These are phyloP conservation scores for Ophioninae sp. DNA, from an alignment of 2,888 invertebrate species.

Conservation along the genomic window DNA sequence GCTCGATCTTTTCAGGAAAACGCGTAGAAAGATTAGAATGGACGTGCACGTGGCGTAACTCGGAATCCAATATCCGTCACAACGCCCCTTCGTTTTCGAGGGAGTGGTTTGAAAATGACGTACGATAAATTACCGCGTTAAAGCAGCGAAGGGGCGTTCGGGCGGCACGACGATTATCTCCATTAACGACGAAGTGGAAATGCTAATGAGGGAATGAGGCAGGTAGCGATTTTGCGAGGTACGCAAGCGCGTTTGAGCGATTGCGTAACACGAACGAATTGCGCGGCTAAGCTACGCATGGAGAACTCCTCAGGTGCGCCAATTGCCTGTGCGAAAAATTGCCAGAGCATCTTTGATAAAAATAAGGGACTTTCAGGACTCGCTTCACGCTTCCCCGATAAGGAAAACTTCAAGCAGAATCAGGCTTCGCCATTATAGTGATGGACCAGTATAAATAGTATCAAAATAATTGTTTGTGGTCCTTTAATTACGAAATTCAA, in stretches of 20 bases:
- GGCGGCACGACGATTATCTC: constrained; percentile 66
- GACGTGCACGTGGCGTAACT: not conserved
- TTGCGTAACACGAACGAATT: not conserved
- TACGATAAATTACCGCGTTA: constrained; percentile 42
- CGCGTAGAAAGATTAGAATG: not conserved
- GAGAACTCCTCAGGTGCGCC: no score
- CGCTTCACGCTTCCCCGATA: no score
- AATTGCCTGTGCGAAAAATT: no score
- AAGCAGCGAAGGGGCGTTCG: constrained; percentile 26
- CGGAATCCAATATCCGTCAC: not conserved
- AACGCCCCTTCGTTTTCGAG: not conserved
- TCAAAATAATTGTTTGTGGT: no score
- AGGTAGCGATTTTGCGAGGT: constrained; percentile 22
- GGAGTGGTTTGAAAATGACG: constrained; percentile 4
- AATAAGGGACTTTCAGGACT: no score
- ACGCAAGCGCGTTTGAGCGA: not conserved
- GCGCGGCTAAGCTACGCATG: not conserved
- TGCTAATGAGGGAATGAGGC: constrained; percentile 64
- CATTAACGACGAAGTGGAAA: constrained; percentile 67
- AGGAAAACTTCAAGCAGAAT: no score
- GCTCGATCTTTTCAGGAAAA: not conserved
- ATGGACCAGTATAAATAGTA: no score
- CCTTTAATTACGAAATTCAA: no score
- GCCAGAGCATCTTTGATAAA: no score
- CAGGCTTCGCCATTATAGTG: no score